Percentiles rank a stretch among this genome's conserved stretches.
Conservation (phyloP, 2,888 invertebrate species). For the Argyresthia albistria region DNA sequence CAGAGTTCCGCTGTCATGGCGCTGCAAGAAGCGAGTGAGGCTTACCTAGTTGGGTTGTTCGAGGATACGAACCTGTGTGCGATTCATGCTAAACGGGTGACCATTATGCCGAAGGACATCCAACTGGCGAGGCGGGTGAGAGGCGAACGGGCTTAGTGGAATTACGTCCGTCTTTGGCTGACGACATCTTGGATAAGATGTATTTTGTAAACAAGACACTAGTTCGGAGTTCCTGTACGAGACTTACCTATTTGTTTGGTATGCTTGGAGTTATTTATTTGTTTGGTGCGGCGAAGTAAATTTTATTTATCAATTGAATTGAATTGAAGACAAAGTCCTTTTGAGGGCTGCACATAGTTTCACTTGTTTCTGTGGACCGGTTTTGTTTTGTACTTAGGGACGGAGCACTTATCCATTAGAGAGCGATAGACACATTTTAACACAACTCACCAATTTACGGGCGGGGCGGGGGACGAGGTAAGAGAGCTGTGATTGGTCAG, state of each 20-base stretch:
- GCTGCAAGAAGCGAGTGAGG: slow-evolving; percentile 74
- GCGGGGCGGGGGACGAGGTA: too few species aligned
- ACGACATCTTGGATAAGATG: not conserved
- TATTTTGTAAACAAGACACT: not conserved
- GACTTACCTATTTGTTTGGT: slow-evolving; percentile 17
- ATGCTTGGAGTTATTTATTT: slow-evolving; percentile 2
- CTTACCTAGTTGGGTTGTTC: slow-evolving; percentile 78
- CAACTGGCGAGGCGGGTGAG: slow-evolving; percentile 47
- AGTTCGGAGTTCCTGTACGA: not conserved
- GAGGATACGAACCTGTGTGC: slow-evolving; percentile 86
- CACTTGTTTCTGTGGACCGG: slow-evolving; percentile 15
- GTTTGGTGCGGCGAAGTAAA: slow-evolving; percentile 24
- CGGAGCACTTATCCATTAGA: too few species aligned
- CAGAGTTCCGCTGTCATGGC: slow-evolving; percentile 81
- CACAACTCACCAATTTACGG: too few species aligned
- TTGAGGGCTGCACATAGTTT: slow-evolving; percentile 38
- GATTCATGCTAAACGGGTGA: slow-evolving; percentile 74
- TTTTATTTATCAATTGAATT: too few species aligned
- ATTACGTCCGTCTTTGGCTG: not conserved
- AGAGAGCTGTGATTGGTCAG: too few species aligned
- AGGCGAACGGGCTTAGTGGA: slow-evolving; percentile 38
- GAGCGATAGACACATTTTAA: too few species aligned
- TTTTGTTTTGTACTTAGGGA: too few species aligned
- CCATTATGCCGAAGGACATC: slow-evolving; percentile 55
- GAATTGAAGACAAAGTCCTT: slow-evolving; percentile 61